A percentile compares a stretch with the other conserved stretches of the same genome.
These are phyloP conservation scores for Bos javanicus DNA, from an alignment of 2,113 vertebrate genomes.

Conservation along the genomic window DNA sequence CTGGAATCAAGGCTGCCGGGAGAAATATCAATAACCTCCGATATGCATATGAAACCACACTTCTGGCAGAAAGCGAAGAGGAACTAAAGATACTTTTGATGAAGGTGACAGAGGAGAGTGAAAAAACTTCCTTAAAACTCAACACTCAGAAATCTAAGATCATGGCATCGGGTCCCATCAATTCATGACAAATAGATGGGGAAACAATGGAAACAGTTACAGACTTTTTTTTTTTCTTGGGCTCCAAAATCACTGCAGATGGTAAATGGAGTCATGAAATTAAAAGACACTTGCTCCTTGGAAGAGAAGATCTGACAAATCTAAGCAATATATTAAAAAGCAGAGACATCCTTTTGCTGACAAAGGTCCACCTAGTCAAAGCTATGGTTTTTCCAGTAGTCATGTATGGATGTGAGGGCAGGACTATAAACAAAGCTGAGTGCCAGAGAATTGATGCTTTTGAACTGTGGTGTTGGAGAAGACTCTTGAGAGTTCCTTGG, in stretches of 20 bases:
- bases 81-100: not conserved
- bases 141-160: not conserved
- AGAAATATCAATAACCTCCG: not conserved
- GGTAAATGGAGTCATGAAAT: not conserved
- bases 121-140: not conserved
- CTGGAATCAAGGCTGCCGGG: accelerated
- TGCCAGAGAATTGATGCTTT: not conserved
- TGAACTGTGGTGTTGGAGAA: not conserved
- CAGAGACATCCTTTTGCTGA: not conserved
- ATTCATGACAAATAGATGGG: not conserved
- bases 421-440: not conserved
- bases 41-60: not conserved
- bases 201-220: not conserved
- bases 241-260: not conserved
- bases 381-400: not conserved
- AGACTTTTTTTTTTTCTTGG: not conserved
- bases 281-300: not conserved
- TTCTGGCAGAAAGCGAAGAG: not conserved
- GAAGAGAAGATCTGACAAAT: not conserved
- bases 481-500: not conserved
- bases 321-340: not conserved
- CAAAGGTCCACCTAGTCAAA: not conserved
- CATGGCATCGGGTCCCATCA: not conserved
- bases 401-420: not conserved
- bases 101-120: not conserved